These are phyloP conservation scores for Hypothenemus hampei DNA, from an alignment of 1,140 invertebrate genomes.

Conservation along the genomic window DNA sequence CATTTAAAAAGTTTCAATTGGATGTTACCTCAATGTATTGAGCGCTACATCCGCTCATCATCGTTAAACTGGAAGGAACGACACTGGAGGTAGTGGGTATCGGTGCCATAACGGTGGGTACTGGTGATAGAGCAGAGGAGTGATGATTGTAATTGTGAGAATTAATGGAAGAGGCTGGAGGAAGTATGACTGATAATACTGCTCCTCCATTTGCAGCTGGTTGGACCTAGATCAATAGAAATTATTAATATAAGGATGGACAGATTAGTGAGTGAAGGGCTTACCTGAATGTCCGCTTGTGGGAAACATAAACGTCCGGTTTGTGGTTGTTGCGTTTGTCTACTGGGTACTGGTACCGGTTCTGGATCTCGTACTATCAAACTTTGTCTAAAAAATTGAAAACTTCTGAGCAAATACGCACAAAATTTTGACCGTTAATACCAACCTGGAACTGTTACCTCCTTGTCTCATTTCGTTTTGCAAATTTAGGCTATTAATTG, in stretches of 20 bases:
- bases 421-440: background rate
- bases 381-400: conserved; percentile 18
- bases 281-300: conserved; percentile 49
- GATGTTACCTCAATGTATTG: conserved; percentile 55
- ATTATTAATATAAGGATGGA: background rate
- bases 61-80: conserved; percentile 42
- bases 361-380: conserved; percentile 18
- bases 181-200: conserved; percentile 74
- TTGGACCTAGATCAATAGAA: conserved; percentile 50
- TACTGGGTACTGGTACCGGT: conserved; percentile 8
- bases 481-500: conserved; percentile 49
- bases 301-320: conserved; percentile 47
- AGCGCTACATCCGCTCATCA: conserved; percentile 56
- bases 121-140: conserved; percentile 14
- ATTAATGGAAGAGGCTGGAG: conserved; percentile 52
- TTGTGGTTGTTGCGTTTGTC: conserved; percentile 36
- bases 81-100: conserved; percentile 34
- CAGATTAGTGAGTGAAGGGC: too few relatives aligned
- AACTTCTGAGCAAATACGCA: background rate
- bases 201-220: conserved; percentile 60
- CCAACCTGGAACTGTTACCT: conserved; percentile 39
- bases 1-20: background rate
- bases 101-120: conserved; percentile 25
- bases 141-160: conserved; percentile 36
- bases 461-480: conserved; percentile 39